Evolutionary conservation across 2,797 vertebrate species (phyloP), one percentile per base, ranked within the genome.

Genomic region (Helicolenus hilgendorfi): DNA sequence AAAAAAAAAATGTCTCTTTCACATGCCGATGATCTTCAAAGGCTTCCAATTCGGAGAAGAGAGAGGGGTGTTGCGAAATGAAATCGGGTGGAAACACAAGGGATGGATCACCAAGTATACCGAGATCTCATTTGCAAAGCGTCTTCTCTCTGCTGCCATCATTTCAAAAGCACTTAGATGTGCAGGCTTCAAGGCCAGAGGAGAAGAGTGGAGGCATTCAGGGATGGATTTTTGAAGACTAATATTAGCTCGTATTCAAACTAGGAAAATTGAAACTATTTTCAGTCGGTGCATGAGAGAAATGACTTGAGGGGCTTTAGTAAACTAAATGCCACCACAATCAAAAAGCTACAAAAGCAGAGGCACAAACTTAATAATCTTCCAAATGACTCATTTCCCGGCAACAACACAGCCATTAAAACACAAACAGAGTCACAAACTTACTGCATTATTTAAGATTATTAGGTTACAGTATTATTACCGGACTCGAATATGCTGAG

Each of bases 91-190:
- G 85, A 93, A 91, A 87, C 90, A 92, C 89, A 80, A 68, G 82
- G 80, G 92, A 92, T 83, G 90, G 91, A 92, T 87, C 89, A 83
- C 84, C 83, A 82, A 59, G 84, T 79, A 79, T 27, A 49, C 73
- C 11, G 79, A 91, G 83, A 93, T 93, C 94, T 96, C 91, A 96
- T 96, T 96, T 95, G 89, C 90, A 88, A 92, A 91, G 77, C 45
- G 70, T 22, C 83, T 87, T 93, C 89, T 90, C 84, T 73, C 80
- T 58, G 83, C 85, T 84, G 92, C 94, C 81, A 22, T 91, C 91
- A 60, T 94, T 96, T 95, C 92, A 94, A 95, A 96, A 95, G 87
- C 90, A 91, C 92, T 96, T 86, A 92, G 92, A 97, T 91, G 94
- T 87, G 92, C 72, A 63, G 60, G 83, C 94, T 92, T 96, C 94